Percentiles rank a stretch among this genome's conserved stretches.
phyloP scores from a whole-genome alignment of 2,888 invertebrate genomes.

The Lumbricus terrestris region DNA sequence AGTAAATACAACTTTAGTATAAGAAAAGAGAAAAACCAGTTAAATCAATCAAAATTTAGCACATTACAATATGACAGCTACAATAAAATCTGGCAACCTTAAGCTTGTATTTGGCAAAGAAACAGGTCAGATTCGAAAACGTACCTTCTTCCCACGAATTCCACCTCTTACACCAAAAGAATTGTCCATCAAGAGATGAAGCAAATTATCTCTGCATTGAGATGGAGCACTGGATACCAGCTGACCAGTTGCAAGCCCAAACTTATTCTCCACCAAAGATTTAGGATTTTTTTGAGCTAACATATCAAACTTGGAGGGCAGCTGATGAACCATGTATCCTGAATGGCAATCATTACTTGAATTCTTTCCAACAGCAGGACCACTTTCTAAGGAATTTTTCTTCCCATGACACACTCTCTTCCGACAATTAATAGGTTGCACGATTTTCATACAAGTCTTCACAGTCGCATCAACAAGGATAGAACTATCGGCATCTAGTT shows the following conservation, averaged over 20 bases:
- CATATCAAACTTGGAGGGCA: slow-evolving; percentile 3
- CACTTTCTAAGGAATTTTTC: not conserved
- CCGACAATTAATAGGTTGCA: not conserved
- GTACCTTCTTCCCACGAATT: not conserved
- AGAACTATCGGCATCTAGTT: not conserved
- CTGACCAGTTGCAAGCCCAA: not conserved
- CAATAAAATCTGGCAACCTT: not conserved
- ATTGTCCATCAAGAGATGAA: not conserved
- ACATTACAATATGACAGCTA: not conserved
- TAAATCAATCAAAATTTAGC: not conserved
- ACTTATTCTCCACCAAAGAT: not conserved
- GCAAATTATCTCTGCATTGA: not conserved
- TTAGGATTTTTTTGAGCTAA: not conserved
- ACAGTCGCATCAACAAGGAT: not conserved
- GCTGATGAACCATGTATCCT: not conserved
- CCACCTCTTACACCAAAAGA: slow-evolving; percentile 4
- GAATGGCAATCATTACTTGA: not conserved
- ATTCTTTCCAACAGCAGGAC: not conserved
- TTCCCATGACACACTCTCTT: not conserved
- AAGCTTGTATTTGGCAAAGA: not conserved
- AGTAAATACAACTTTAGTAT: not conserved
- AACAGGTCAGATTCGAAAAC: not conserved
- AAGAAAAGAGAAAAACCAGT: not conserved
- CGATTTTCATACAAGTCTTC: not conserved
- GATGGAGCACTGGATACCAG: not conserved